These are phyloP conservation scores for Cynaeus angustus DNA, from an alignment of 2,888 invertebrate species.

Conservation along the genomic window DNA sequence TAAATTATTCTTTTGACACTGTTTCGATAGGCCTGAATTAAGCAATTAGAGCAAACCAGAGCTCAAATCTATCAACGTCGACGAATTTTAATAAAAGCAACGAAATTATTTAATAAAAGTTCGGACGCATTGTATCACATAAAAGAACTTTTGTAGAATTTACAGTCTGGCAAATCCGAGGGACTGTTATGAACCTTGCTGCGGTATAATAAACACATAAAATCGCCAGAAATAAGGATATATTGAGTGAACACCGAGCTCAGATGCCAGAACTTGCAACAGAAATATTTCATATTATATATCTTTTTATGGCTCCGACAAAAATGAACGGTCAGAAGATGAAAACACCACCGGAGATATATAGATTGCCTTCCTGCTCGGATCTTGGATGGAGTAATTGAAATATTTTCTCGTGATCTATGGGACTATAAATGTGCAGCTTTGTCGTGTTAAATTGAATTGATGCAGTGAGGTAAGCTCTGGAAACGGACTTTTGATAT, in stretches of 20 bases:
- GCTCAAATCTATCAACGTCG: slow-evolving; percentile 23
- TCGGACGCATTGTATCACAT: slow-evolving; percentile 56
- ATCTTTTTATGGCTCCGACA: slow-evolving; percentile 69
- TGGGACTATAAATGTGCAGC: slow-evolving; percentile 66
- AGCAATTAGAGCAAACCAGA: slow-evolving; percentile 18
- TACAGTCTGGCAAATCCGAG: slow-evolving; percentile 69
- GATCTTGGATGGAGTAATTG: slow-evolving; percentile 66
- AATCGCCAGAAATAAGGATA: slow-evolving; percentile 73
- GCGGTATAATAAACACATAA: slow-evolving; percentile 73
- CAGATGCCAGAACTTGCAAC: slow-evolving; percentile 67
- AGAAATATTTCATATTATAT: slow-evolving; percentile 70
- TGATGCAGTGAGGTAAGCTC: slow-evolving; percentile 63
- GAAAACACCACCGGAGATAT: slow-evolving; percentile 57
- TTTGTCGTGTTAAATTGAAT: slow-evolving; percentile 69
- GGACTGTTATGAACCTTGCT: slow-evolving; percentile 70
- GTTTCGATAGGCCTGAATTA: slow-evolving; percentile 29
- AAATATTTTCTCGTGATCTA: slow-evolving; percentile 70
- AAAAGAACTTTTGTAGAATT: slow-evolving; percentile 67
- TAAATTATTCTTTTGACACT: slow-evolving; percentile 24
- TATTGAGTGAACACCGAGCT: slow-evolving; percentile 71
- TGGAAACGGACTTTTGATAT: slow-evolving; percentile 25
- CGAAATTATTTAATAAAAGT: slow-evolving; percentile 50
- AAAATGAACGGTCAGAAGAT: slow-evolving; percentile 63
- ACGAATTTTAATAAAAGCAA: slow-evolving; percentile 48
- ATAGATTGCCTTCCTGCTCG: slow-evolving; percentile 59